Percentiles rank a stretch among this genome's conserved stretches.
phyloP scores from a whole-genome alignment of 1,140 invertebrate genomes.

The Thaumetopoea pityocampa region DNA sequence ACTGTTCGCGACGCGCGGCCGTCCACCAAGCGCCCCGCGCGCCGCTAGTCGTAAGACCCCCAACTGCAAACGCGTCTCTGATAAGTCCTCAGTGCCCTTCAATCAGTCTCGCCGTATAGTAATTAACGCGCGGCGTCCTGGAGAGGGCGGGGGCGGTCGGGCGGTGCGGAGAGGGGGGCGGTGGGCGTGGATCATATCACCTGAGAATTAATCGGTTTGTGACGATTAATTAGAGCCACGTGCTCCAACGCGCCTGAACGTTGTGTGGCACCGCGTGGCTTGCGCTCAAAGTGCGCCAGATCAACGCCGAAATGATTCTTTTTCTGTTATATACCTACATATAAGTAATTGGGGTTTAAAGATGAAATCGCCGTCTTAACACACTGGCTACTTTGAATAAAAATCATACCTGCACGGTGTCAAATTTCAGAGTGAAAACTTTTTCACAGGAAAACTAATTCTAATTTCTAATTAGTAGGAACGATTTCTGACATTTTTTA shows the following conservation, averaged over 20 bases:
- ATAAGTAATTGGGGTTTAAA: too few relatives aligned
- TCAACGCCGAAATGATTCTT: constrained; percentile 11
- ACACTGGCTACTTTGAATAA: too few relatives aligned
- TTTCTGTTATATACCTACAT: too few relatives aligned
- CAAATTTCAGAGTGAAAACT: too few relatives aligned
- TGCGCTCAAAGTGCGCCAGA: constrained; percentile 4
- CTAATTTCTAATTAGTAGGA: too few relatives aligned
- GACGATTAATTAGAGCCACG: constrained; percentile 70
- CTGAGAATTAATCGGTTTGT: constrained; percentile 69
- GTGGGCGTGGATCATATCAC: constrained; percentile 63
- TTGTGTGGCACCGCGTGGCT: constrained; percentile 25
- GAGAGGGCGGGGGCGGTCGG: constrained; percentile 13
- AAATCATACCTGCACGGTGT: too few relatives aligned
- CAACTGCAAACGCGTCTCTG: constrained; percentile 9
- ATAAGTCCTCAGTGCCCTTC: constrained; percentile 31
- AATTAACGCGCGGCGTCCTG: constrained; percentile 36
- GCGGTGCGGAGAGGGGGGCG: constrained; percentile 15
- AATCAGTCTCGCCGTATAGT: constrained; percentile 36
- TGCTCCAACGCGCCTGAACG: constrained; percentile 25
- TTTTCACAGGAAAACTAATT: too few relatives aligned
- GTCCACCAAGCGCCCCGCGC: not conserved
- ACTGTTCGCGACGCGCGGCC: too few relatives aligned
- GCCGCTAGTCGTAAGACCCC: not conserved
- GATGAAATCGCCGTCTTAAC: too few relatives aligned
- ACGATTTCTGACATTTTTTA: too few relatives aligned